Conservation (phyloP, 1,140 invertebrate genomes). For the Drosophila ercepeae region DNA sequence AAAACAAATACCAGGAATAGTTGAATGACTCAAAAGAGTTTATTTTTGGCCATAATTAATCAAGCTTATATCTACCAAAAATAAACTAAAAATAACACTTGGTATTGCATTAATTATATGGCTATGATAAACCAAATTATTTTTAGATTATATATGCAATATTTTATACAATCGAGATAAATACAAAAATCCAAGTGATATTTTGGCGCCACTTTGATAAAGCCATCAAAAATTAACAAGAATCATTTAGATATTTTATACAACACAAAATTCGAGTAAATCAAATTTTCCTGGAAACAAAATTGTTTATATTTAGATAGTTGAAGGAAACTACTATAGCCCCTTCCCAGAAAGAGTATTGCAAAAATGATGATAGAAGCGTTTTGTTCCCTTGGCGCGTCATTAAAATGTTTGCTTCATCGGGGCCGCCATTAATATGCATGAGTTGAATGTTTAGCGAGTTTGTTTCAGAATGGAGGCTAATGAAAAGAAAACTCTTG, state of each 20-base stretch:
- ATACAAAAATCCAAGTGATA: no score
- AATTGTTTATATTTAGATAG: neutral
- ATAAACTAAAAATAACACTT: neutral
- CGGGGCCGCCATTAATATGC: conserved; percentile 50
- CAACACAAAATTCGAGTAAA: neutral
- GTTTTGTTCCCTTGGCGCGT: neutral
- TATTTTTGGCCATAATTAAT: neutral
- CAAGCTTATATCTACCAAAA: neutral
- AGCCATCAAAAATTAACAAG: neutral
- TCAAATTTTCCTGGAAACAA: neutral
- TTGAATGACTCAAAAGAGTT: neutral
- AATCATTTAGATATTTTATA: neutral
- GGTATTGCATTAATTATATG: neutral
- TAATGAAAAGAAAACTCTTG: conserved; percentile 40
- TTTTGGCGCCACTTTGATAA: neutral
- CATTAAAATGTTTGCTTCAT: conserved; percentile 21
- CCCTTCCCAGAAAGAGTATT: conserved; percentile 11
- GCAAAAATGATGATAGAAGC: conserved; percentile 1
- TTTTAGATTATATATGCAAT: neutral
- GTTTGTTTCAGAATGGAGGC: conserved; percentile 22
- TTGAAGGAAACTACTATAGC: neutral
- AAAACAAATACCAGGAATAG: no score
- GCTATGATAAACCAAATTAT: neutral
- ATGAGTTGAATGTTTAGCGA: conserved; percentile 47
- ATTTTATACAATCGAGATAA: neutral